phyloP scores from a whole-genome alignment of 2,888 invertebrate species.

The Laspeyria flexula region DNA sequence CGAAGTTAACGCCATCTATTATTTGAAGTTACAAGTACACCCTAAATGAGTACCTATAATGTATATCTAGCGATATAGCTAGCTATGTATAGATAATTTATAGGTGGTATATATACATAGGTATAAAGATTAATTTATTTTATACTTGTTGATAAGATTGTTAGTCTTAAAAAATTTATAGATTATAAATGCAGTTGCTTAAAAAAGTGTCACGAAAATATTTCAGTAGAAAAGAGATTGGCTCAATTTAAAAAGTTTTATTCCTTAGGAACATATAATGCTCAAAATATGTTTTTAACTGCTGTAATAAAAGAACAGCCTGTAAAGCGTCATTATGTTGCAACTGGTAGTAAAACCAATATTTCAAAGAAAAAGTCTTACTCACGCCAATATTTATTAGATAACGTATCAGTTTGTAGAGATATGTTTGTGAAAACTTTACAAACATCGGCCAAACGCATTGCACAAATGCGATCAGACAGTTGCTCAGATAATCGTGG shows the following conservation, averaged over 20 bases:
- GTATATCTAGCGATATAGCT: too few species aligned
- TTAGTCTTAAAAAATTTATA: constrained; percentile 2
- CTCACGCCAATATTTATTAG: constrained; percentile 17
- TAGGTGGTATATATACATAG: too few species aligned
- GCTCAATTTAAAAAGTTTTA: constrained; percentile 15
- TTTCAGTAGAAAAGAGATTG: constrained; percentile 13
- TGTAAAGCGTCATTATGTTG: constrained; percentile 14
- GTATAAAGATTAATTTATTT: too few species aligned
- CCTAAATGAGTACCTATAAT: too few species aligned
- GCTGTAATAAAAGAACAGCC: constrained; percentile 11
- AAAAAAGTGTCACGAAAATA: constrained; percentile 16
- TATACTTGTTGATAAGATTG: too few species aligned
- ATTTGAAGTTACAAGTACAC: too few species aligned
- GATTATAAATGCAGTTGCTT: constrained; percentile 9
- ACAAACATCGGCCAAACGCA: constrained; percentile 15
- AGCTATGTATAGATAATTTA: too few species aligned
- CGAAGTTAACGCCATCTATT: too few species aligned
- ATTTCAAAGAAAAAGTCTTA: constrained; percentile 20
- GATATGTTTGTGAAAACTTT: constrained; percentile 20
- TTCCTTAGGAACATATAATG: constrained; percentile 16
- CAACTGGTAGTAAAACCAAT: constrained; percentile 7
- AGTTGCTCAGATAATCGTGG: constrained; percentile 18
- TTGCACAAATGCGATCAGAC: constrained; percentile 14
- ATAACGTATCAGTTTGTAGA: constrained; percentile 17
- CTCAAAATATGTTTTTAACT: constrained; percentile 20